A percentile compares a stretch with the other conserved stretches of the same genome.
These are phyloP conservation scores for Salvelinus fontinalis DNA, from an alignment of 2,113 vertebrate genomes.

Conservation along the genomic window DNA sequence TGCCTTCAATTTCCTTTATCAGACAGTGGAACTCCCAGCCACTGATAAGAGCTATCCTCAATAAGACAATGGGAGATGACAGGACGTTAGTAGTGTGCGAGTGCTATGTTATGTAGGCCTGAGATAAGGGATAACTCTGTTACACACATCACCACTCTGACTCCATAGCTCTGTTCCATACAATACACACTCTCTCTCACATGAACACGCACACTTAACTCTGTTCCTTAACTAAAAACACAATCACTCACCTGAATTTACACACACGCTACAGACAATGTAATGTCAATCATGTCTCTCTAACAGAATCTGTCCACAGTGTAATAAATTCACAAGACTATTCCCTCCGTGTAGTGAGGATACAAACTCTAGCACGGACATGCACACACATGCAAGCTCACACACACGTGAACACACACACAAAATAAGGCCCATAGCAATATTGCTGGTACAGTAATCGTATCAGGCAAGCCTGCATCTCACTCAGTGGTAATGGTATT, in stretches of 20 bases:
- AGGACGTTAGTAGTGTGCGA: slow-evolving; percentile 48
- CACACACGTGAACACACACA: too few relatives aligned
- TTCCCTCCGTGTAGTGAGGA: too few relatives aligned
- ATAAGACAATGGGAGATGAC: slow-evolving; percentile 53
- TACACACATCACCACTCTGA: not conserved
- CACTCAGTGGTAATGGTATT: too few relatives aligned
- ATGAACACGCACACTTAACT: not conserved
- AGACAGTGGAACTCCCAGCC: slow-evolving; percentile 82
- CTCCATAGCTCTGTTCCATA: not conserved
- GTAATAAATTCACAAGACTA: not conserved
- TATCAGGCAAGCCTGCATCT: too few relatives aligned
- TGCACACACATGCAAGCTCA: too few relatives aligned
- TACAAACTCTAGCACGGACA: too few relatives aligned
- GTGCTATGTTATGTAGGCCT: slow-evolving; percentile 27
- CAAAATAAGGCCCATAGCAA: too few relatives aligned
- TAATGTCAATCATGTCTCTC: not conserved
- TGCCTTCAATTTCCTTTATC: slow-evolving; percentile 67
- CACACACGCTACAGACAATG: not conserved
- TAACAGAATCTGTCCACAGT: not conserved
- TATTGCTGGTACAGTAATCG: too few relatives aligned
- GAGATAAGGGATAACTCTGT: not conserved
- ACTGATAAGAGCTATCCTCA: slow-evolving; percentile 84
- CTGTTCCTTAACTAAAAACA: not conserved
- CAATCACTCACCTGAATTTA: not conserved
- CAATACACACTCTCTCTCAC: not conserved